These are phyloP conservation scores for Enteromius unitaeniatus DNA, from an alignment of 2,797 vertebrate genomes.

Conservation along the genomic window DNA sequence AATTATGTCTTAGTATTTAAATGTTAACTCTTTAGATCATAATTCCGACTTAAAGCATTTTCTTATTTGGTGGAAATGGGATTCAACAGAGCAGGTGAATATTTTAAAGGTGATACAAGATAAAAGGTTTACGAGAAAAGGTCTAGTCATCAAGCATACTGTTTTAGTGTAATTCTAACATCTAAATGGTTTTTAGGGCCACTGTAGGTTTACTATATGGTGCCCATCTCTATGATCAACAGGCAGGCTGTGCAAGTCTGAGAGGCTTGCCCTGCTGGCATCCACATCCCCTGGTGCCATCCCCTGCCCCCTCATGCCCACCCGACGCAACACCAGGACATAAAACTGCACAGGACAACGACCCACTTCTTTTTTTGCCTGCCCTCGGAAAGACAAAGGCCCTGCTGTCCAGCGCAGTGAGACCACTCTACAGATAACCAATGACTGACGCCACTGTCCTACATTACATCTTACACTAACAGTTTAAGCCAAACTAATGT, in stretches of 20 bases:
- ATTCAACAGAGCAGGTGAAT: not conserved
- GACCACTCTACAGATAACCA: constrained; percentile 64
- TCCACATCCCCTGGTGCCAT: constrained; percentile 66
- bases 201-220: not conserved
- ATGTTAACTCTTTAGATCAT: not conserved
- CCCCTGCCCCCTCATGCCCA: constrained; percentile 64
- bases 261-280: constrained; percentile 68
- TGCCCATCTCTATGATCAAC: constrained; percentile 35
- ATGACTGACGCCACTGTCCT: constrained; percentile 65
- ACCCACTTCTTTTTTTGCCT: constrained; percentile 67
- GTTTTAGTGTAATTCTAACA: not conserved
- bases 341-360: constrained; percentile 66
- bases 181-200: not conserved
- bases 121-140: not conserved
- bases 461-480: constrained; percentile 60
- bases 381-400: constrained; percentile 72
- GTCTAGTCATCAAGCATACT: not conserved
- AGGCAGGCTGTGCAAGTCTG: constrained; percentile 79
- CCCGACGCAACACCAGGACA: constrained; percentile 49
- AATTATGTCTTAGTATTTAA: not conserved
- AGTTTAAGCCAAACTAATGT: constrained; percentile 54
- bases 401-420: constrained; percentile 70
- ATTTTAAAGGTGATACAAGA: not conserved
- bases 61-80: not conserved
- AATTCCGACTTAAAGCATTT: not conserved